These are phyloP conservation scores for Mellivora capensis DNA, from an alignment of 2,113 vertebrate species.

Conservation along the genomic window DNA sequence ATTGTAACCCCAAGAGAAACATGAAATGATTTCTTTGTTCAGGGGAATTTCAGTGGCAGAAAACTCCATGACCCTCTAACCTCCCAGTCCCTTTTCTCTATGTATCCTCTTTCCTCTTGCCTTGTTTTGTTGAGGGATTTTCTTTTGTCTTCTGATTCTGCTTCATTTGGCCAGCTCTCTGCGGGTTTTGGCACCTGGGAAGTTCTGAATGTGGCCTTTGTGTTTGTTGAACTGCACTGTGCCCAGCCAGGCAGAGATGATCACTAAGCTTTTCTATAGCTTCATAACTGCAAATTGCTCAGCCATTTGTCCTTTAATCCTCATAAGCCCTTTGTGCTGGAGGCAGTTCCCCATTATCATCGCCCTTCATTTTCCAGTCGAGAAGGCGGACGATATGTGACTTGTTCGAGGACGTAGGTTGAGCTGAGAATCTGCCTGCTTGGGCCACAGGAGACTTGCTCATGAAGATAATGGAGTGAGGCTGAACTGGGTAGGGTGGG, in stretches of 20 bases:
- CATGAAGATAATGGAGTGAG: background rate
- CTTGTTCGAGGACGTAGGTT: background rate
- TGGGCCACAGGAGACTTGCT: background rate
- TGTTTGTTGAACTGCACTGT: constrained; percentile 15
- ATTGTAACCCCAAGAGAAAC: background rate
- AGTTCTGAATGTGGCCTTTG: constrained; percentile 48
- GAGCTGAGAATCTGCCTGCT: background rate
- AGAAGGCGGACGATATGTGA: background rate
- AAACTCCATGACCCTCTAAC: background rate
- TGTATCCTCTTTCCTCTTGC: background rate
- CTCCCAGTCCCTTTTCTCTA: background rate
- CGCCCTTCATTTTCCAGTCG: constrained; percentile 27
- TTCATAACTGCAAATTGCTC: constrained; percentile 49
- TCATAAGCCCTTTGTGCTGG: constrained; percentile 15
- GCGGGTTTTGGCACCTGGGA: constrained; percentile 36
- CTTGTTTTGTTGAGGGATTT: constrained; percentile 56
- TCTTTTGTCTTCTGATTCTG: constrained; percentile 60
- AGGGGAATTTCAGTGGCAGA: background rate
- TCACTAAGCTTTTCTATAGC: background rate
- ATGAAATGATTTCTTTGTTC: constrained; percentile 37
- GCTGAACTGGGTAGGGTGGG: background rate
- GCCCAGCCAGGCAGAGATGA: constrained; percentile 56
- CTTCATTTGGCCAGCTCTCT: constrained; percentile 45
- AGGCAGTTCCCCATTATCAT: background rate
- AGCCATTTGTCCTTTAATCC: constrained; percentile 28